Conservation (phyloP, 2,113 vertebrate genomes). For the Phylloscopus whistleri region DNA sequence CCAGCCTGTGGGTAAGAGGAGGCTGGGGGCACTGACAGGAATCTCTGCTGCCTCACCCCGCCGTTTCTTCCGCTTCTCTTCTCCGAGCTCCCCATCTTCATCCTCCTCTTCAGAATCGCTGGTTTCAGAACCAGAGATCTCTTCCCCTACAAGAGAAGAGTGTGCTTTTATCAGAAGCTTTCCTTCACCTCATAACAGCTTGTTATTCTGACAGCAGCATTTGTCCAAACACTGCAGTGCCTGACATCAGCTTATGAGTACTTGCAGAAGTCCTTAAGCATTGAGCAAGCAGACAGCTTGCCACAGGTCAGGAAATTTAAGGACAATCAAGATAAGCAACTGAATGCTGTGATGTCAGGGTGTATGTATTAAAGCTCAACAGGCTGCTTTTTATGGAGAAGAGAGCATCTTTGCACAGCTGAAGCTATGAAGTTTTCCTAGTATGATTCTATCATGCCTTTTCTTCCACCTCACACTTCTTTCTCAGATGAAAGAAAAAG, state of each 20-base stretch:
- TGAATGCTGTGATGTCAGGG: not conserved
- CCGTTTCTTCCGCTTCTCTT: slow-evolving; percentile 86
- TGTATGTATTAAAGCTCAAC: not conserved
- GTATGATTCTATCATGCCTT: not conserved
- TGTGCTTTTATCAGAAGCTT: not conserved
- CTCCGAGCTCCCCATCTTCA: slow-evolving; percentile 85
- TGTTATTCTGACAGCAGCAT: not conserved
- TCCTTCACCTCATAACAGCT: not conserved
- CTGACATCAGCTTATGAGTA: not conserved
- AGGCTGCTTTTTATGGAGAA: not conserved
- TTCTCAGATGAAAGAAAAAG: not conserved
- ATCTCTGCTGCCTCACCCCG: slow-evolving; percentile 76
- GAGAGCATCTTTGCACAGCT: not conserved
- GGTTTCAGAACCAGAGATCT: slow-evolving; percentile 93
- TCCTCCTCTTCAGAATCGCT: slow-evolving; percentile 92
- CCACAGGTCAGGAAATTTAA: not conserved
- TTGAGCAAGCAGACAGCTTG: not conserved
- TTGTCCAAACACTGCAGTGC: not conserved
- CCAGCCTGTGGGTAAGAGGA: not conserved
- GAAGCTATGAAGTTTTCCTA: not conserved
- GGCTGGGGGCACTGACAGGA: not conserved
- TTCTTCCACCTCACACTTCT: not conserved
- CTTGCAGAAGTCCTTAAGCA: not conserved
- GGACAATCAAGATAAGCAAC: not conserved
- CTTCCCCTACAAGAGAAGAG: slow-evolving; percentile 80